Evolutionary conservation across 1,140 invertebrate genomes (phyloP).

Genomic region (Drosophila arawakana): DNA sequence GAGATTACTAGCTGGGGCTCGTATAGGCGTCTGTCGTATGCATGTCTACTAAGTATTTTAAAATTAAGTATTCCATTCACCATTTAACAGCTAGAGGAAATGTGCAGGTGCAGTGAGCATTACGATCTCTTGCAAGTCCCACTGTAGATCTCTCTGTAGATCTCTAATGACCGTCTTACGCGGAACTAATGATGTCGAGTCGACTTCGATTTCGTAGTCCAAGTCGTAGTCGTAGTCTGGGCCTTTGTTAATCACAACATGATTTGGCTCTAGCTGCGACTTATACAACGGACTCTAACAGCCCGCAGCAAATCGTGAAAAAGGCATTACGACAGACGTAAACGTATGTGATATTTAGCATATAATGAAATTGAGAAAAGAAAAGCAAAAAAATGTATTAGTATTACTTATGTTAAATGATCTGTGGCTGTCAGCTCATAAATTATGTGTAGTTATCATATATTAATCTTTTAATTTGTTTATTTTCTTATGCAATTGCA

Average conservation of each 20-base stretch:
- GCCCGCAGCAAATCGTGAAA: slow-evolving; percentile 54
- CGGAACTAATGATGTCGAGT: slow-evolving; percentile 69
- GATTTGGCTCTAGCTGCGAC: slow-evolving; percentile 37
- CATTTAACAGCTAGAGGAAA: slow-evolving; percentile 22
- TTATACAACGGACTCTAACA: slow-evolving; percentile 74
- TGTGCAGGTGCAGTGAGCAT: slow-evolving; percentile 59
- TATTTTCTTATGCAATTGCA: slow-evolving; percentile 85
- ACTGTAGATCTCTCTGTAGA: slow-evolving; percentile 32
- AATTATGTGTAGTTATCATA: slow-evolving; percentile 65
- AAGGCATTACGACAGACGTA: slow-evolving; percentile 53
- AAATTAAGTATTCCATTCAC: slow-evolving; percentile 42
- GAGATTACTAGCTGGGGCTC: slow-evolving; percentile 6
- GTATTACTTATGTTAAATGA: slow-evolving; percentile 21
- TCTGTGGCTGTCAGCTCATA: slow-evolving; percentile 48
- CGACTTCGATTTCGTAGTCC: background rate
- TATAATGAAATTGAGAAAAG: slow-evolving; percentile 59
- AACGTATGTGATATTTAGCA: slow-evolving; percentile 5
- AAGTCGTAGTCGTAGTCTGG: slow-evolving; percentile 5
- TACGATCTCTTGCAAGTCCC: slow-evolving; percentile 35
- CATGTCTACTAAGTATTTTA: slow-evolving; percentile 4
- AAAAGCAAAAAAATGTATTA: slow-evolving; percentile 4
- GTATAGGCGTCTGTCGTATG: slow-evolving; percentile 13
- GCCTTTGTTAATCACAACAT: slow-evolving; percentile 50
- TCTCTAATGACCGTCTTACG: slow-evolving; percentile 40
- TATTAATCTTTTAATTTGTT: slow-evolving; percentile 24